Evolutionary conservation across 2,888 invertebrate genomes (phyloP).

Genomic region (Agrenia bidenticulata): DNA sequence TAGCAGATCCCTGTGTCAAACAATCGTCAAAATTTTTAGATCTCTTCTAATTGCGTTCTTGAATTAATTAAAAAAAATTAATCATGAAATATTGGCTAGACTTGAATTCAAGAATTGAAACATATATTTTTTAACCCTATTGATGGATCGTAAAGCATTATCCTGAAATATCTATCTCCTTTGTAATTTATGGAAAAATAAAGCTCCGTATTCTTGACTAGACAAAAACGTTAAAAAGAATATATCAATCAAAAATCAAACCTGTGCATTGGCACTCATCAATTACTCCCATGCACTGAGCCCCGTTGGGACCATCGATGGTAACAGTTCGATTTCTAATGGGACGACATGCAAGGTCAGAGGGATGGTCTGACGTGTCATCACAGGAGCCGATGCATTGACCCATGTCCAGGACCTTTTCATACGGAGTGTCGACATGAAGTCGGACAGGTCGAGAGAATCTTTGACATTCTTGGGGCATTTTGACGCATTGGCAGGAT

Average conservation of each 20-base stretch:
- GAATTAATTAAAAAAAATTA: too few species aligned
- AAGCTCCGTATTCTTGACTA: too few species aligned
- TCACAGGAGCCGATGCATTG: constrained; percentile 41
- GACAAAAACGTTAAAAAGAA: too few species aligned
- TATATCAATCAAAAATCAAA: too few species aligned
- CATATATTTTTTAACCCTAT: too few species aligned
- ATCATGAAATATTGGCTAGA: too few species aligned
- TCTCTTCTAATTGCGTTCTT: too few species aligned
- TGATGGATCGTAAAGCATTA: too few species aligned
- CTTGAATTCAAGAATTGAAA: too few species aligned
- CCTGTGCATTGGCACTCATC: constrained; percentile 58
- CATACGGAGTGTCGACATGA: constrained; percentile 47
- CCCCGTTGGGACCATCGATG: constrained; percentile 53
- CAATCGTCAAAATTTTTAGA: too few species aligned
- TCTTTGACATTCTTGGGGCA: constrained; percentile 44
- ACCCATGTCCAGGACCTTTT: constrained; percentile 41
- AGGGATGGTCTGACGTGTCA: constrained; percentile 11
- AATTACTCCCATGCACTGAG: constrained; percentile 56
- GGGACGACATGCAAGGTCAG: constrained; percentile 53
- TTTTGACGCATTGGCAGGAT: constrained; percentile 43
- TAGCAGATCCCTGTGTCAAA: constrained; percentile 57
- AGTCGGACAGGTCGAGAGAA: constrained; percentile 31
- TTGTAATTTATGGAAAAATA: too few species aligned
- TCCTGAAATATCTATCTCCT: too few species aligned
- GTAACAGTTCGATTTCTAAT: constrained; percentile 51